These are phyloP conservation scores for Podabrus alpinus DNA, from an alignment of 2,888 invertebrate genomes.

Conservation along the genomic window DNA sequence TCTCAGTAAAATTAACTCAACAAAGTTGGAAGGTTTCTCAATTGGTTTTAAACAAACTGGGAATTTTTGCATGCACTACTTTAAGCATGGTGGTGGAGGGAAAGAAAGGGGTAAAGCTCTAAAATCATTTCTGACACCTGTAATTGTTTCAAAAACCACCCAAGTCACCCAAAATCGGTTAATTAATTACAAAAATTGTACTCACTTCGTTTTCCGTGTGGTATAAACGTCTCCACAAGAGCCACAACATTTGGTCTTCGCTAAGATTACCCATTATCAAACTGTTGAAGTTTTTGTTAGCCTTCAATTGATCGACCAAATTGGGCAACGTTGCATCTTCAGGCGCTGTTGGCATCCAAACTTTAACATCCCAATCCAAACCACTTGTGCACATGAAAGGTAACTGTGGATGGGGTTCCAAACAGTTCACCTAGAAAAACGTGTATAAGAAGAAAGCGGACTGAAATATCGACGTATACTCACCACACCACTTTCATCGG, in stretches of 20 bases:
- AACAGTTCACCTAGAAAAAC: slow-evolving; percentile 76
- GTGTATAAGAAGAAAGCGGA: background rate
- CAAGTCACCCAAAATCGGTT: background rate
- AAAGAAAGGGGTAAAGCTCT: background rate
- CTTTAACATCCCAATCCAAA: slow-evolving; percentile 88
- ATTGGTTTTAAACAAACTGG: background rate
- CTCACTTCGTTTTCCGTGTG: background rate
- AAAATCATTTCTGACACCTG: background rate
- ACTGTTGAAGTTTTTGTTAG: slow-evolving; percentile 41
- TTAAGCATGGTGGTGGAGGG: background rate
- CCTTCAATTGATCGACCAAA: slow-evolving; percentile 53
- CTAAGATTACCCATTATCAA: slow-evolving; percentile 39
- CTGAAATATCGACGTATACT: slow-evolving; percentile 47
- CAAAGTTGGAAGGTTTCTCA: background rate
- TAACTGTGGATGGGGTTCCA: slow-evolving; percentile 87
- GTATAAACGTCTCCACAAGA: slow-evolving; percentile 50
- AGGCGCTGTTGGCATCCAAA: slow-evolving; percentile 81
- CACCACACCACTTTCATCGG: slow-evolving; percentile 83
- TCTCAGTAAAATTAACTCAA: background rate
- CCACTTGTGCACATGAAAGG: slow-evolving; percentile 92
- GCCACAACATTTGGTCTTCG: slow-evolving; percentile 51
- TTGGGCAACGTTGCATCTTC: slow-evolving; percentile 62
- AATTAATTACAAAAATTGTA: background rate
- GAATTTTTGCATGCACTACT: background rate
- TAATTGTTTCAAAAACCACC: background rate